phyloP scores from a whole-genome alignment of 2,113 vertebrate species.

The Orientallactaga bullata region DNA sequence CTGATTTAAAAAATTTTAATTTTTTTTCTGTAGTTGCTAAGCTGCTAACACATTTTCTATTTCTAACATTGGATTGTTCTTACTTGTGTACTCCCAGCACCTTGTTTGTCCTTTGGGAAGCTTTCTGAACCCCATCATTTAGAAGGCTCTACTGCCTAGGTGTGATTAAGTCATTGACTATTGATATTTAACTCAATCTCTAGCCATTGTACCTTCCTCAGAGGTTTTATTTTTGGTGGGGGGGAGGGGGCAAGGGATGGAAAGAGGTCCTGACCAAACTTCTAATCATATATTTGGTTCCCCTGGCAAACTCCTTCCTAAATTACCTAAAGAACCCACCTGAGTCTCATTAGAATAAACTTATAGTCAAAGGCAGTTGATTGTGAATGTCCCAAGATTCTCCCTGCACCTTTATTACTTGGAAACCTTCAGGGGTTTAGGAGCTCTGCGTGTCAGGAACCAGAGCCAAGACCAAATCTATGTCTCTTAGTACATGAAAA shows the following conservation, averaged over 20 bases:
- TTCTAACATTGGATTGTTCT: background rate
- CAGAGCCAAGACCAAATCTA: background rate
- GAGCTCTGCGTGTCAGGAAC: background rate
- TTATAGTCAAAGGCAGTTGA: background rate
- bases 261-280: background rate
- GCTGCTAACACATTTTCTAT: background rate
- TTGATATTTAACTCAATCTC: background rate
- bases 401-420: background rate
- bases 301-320: background rate
- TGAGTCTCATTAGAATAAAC: background rate
- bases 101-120: background rate
- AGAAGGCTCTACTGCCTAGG: background rate
- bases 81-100: background rate
- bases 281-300: background rate
- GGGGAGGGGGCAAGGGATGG: background rate
- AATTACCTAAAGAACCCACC: background rate
- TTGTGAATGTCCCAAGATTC: background rate
- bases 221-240: background rate
- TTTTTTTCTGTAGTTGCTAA: background rate
- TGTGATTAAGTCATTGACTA: background rate
- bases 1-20: constrained; percentile 39
- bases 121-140: background rate
- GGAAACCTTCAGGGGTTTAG: background rate
- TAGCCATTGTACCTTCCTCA: background rate
- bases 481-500: background rate